Conservation (phyloP, 1,140 invertebrate species). For the Tribolium madens region DNA sequence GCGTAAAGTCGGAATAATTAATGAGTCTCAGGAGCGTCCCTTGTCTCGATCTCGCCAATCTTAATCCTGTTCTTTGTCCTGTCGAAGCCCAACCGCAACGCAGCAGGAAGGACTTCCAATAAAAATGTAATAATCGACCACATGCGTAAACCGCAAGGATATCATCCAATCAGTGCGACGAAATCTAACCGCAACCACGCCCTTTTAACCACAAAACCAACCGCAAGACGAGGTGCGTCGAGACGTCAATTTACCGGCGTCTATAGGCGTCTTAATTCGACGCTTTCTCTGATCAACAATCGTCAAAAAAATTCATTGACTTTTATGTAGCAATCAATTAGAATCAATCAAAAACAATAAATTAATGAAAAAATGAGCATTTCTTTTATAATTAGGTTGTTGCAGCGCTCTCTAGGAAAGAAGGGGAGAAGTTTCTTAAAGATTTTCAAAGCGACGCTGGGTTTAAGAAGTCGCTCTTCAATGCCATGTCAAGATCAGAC, state of each 20-base stretch:
- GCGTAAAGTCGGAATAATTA: not conserved
- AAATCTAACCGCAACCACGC: constrained; percentile 65
- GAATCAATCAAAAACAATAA: not conserved
- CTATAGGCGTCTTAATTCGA: constrained; percentile 60
- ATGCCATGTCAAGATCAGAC: constrained; percentile 48
- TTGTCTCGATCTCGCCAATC: not conserved
- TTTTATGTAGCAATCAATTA: too few relatives aligned
- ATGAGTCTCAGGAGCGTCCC: not conserved
- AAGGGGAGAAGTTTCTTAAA: constrained; percentile 54
- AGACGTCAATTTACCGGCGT: constrained; percentile 60
- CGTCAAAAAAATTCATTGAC: constrained; percentile 1
- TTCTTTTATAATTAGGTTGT: constrained; percentile 28
- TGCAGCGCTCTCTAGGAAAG: constrained; percentile 58
- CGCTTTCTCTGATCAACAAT: not conserved
- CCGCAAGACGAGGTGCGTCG: constrained; percentile 67
- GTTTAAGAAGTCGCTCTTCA: constrained; percentile 53
- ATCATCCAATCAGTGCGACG: constrained; percentile 63
- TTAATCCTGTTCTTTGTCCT: constrained; percentile 13
- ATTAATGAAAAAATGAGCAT: not conserved
- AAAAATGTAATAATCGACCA: constrained; percentile 66
- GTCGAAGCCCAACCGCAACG: constrained; percentile 42
- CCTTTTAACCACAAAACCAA: constrained; percentile 68
- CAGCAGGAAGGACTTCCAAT: constrained; percentile 60
- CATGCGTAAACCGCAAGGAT: constrained; percentile 67
- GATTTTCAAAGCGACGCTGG: constrained; percentile 51